Conservation (phyloP, 2,113 vertebrate species). For the Lucifuga dentata region DNA sequence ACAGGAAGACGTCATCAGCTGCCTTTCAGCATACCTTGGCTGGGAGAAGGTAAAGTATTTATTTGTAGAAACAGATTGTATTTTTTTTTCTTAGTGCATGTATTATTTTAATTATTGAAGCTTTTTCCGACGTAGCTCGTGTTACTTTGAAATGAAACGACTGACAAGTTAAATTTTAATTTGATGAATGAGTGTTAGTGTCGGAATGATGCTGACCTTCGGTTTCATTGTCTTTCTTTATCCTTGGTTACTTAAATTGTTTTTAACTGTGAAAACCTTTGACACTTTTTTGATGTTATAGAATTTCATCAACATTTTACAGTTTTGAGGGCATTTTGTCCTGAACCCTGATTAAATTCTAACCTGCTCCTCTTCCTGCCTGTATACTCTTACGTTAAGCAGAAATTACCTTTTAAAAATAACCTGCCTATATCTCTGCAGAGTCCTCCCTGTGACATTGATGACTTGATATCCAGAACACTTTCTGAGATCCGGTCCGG, state of each 20-base stretch:
- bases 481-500: constrained; percentile 86
- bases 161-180: no score
- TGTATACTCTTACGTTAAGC: no score
- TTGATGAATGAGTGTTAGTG: no score
- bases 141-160: neutral
- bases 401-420: no score
- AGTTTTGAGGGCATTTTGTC: neutral
- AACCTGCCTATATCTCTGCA: constrained; percentile 60
- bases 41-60: constrained; percentile 90
- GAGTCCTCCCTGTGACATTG: constrained; percentile 86
- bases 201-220: no score
- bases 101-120: neutral
- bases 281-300: no score
- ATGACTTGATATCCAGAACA: constrained; percentile 84
- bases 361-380: no score
- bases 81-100: neutral
- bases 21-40: constrained; percentile 84
- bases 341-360: neutral
- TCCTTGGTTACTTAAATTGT: no score
- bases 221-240: no score
- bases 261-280: no score
- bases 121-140: neutral
- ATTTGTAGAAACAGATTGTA: neutral
- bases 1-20: constrained; percentile 79
- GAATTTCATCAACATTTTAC: no score